Evolutionary conservation across 2,113 vertebrate species (phyloP).

Genomic region (Anarhynchus alexandrinus): DNA sequence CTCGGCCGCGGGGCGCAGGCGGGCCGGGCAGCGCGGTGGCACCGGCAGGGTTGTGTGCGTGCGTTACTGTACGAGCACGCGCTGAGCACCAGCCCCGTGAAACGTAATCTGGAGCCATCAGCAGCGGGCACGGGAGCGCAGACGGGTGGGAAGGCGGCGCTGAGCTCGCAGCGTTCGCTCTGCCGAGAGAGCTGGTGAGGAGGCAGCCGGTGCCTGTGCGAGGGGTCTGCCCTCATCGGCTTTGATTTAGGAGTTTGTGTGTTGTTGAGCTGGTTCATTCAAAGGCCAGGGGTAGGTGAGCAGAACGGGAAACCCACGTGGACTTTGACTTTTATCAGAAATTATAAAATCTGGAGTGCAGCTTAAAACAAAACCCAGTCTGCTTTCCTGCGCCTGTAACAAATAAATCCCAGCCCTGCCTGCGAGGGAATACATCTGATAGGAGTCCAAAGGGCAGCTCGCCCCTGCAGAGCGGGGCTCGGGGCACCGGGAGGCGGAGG

Average conservation of each 20-base stretch:
- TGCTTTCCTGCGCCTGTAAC: fast-evolving
- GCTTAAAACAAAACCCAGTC: not conserved
- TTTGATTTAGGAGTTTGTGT: not conserved
- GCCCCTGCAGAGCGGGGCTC: not conserved
- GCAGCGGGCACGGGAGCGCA: not conserved
- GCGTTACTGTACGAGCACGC: fast-evolving
- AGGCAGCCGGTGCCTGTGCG: not conserved
- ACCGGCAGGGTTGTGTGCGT: not conserved
- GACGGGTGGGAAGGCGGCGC: not conserved
- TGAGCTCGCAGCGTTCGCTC: not conserved
- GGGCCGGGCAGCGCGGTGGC: not conserved
- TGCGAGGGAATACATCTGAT: not conserved
- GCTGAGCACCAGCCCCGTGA: not conserved
- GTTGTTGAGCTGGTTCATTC: not conserved
- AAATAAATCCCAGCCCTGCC: not conserved
- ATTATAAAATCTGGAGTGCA: not conserved
- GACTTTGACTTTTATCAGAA: not conserved
- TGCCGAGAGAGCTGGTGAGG: not conserved
- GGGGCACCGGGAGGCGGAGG: not conserved
- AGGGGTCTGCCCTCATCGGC: not conserved
- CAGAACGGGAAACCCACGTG: not conserved
- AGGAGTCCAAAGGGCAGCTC: not conserved
- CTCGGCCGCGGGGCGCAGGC: not conserved
- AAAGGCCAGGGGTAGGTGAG: fast-evolving
- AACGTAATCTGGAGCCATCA: not conserved